Evolutionary conservation across 2,113 vertebrate genomes (phyloP).

Genomic region (Rhynchopsitta pachyrhyncha): DNA sequence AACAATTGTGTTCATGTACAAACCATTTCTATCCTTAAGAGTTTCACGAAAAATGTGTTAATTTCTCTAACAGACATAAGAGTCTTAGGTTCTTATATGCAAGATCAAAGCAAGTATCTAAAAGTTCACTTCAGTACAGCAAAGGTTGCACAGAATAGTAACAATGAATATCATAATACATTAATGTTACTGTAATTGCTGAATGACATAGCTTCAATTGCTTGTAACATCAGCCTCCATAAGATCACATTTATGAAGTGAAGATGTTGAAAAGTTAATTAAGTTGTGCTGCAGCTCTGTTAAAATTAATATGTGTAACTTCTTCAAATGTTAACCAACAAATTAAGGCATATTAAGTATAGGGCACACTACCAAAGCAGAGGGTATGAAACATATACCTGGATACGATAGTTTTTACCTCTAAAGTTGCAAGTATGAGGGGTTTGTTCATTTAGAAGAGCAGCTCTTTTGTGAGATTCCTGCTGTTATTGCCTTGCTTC

Average conservation of each 20-base stretch:
- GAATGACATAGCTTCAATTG: background rate
- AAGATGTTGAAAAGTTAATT: background rate
- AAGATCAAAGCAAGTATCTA: background rate
- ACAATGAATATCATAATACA: background rate
- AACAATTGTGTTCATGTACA: background rate
- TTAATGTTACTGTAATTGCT: background rate
- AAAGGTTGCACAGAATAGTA: background rate
- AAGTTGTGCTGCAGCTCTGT: background rate
- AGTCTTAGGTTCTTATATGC: background rate
- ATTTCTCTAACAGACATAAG: background rate
- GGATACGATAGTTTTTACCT: background rate
- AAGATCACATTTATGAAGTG: background rate
- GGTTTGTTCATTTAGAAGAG: background rate
- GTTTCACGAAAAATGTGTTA: background rate
- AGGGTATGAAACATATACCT: accelerated
- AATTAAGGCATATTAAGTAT: background rate
- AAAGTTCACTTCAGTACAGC: background rate
- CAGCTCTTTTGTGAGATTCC: background rate
- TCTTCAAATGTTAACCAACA: background rate
- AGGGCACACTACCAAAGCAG: background rate
- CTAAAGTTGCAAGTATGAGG: background rate
- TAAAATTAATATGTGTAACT: background rate
- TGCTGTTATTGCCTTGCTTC: background rate
- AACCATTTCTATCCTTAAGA: background rate
- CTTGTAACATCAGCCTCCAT: background rate